These are phyloP conservation scores for Drosophila silvestris DNA, from an alignment of 2,888 invertebrate genomes.

Conservation along the genomic window DNA sequence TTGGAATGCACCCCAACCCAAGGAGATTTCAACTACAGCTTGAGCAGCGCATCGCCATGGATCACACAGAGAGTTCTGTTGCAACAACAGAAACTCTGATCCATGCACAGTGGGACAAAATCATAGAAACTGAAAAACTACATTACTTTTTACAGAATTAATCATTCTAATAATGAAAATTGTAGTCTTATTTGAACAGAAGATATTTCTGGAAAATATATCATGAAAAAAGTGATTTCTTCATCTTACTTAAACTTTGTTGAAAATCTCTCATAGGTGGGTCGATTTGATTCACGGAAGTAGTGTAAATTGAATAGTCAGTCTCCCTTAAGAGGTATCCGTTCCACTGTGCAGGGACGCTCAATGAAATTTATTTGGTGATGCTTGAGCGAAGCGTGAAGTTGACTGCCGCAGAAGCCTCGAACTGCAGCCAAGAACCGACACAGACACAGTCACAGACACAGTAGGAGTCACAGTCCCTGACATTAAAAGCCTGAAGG, in stretches of 20 bases:
- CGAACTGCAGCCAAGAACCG: constrained; percentile 35
- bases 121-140: not conserved
- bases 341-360: constrained; percentile 67
- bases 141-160: not conserved
- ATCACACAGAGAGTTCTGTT: constrained; percentile 68
- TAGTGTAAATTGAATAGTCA: not conserved
- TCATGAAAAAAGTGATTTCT: not conserved
- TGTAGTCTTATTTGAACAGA: not conserved
- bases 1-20: constrained; percentile 65
- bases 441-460: constrained; percentile 48
- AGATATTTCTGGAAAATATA: not conserved
- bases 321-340: not conserved
- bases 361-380: constrained; percentile 85
- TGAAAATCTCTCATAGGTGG: not conserved
- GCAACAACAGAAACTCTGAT: constrained; percentile 36
- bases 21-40: constrained; percentile 48
- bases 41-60: constrained; percentile 65
- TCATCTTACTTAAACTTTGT: not conserved
- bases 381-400: constrained; percentile 83
- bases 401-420: constrained; percentile 79
- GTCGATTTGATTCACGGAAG: no score
- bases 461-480: constrained; percentile 52
- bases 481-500: constrained; percentile 30
- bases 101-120: constrained; percentile 36
- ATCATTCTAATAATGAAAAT: not conserved